A percentile compares a stretch with the other conserved stretches of the same genome.
Conservation (phyloP, 2,888 invertebrate genomes). For the Pachydiplax longipennis region DNA sequence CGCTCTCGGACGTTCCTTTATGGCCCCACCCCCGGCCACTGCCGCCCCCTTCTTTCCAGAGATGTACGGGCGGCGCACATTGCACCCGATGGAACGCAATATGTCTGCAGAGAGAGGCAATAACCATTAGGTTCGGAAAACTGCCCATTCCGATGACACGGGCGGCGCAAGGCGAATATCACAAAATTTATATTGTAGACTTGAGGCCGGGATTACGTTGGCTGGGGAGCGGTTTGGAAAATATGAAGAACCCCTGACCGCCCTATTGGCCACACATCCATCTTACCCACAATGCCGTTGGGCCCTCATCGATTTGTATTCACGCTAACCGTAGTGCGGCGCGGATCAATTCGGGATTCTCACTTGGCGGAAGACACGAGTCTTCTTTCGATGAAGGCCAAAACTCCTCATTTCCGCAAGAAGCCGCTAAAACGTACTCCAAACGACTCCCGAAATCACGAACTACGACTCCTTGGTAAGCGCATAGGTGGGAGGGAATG, state of each 20-base stretch:
- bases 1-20: constrained; percentile 20
- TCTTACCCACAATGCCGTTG: background rate
- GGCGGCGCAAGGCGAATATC: constrained; percentile 64
- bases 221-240: background rate
- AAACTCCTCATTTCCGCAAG: background rate
- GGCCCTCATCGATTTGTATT: constrained; percentile 28
- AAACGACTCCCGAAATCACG: background rate
- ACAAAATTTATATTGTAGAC: constrained; percentile 65
- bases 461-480: background rate
- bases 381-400: background rate
- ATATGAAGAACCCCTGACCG: constrained; percentile 40
- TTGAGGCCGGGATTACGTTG: constrained; percentile 47
- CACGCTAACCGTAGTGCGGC: constrained; percentile 10
- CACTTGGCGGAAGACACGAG: background rate
- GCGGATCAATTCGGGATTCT: constrained; percentile 16
- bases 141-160: constrained; percentile 69
- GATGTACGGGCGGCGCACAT: constrained; percentile 67
- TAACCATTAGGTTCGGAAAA: constrained; percentile 70
- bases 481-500: background rate
- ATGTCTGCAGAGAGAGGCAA: constrained; percentile 69
- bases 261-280: constrained; percentile 28
- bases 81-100: constrained; percentile 69
- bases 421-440: background rate
- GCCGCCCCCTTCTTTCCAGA: constrained; percentile 55
- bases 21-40: constrained; percentile 17